Percentiles rank a stretch among this genome's conserved stretches.
phyloP scores from a whole-genome alignment of 2,888 invertebrate genomes.

The Junonia oenone region DNA sequence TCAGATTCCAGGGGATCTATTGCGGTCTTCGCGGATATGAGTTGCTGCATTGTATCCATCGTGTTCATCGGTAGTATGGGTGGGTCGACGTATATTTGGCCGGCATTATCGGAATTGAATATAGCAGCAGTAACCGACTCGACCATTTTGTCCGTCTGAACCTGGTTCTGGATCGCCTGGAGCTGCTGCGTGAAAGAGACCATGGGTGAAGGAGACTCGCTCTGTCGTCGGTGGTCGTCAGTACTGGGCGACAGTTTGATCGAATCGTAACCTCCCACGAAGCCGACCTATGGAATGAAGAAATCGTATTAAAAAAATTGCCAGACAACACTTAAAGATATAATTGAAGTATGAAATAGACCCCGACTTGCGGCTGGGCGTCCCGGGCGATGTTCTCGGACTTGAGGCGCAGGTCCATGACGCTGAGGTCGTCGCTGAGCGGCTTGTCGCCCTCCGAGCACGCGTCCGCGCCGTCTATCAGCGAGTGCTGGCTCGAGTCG shows the following conservation, averaged over 20 bases:
- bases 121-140: constrained; percentile 73
- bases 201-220: constrained; percentile 58
- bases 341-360: neutral
- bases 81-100: constrained; percentile 52
- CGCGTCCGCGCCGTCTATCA: constrained; percentile 56
- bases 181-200: constrained; percentile 67
- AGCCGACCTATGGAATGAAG: constrained; percentile 41
- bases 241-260: constrained; percentile 78
- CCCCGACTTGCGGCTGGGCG: constrained; percentile 46
- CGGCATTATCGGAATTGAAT: constrained; percentile 61
- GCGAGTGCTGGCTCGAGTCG: constrained; percentile 85
- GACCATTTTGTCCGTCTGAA: constrained; percentile 75
- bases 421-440: constrained; percentile 66
- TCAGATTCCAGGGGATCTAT: constrained; percentile 47
- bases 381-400: constrained; percentile 69
- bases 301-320: neutral
- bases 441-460: constrained; percentile 43
- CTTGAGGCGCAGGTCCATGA: constrained; percentile 86
- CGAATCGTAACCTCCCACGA: constrained; percentile 63
- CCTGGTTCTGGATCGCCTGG: constrained; percentile 70
- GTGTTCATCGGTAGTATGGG: constrained; percentile 45
- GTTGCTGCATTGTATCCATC: constrained; percentile 51
- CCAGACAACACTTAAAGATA: neutral
- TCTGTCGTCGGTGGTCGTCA: constrained; percentile 50
- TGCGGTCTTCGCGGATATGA: constrained; percentile 48